Evolutionary conservation across 2,113 vertebrate species (phyloP).

Genomic region (Mesocricetus auratus): DNA sequence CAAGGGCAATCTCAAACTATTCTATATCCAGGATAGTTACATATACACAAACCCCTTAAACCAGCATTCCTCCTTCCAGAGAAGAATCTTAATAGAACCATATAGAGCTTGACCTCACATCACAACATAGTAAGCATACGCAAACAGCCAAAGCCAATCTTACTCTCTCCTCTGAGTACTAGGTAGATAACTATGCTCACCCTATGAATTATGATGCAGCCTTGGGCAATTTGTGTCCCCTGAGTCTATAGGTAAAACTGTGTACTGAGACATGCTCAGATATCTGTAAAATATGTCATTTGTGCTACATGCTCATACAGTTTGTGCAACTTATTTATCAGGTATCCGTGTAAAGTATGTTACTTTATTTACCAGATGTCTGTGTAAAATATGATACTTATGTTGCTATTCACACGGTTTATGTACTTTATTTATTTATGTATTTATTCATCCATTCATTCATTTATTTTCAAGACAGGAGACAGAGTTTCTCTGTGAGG

Average conservation of each 20-base stretch:
- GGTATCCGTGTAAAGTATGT: background rate
- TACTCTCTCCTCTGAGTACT: background rate
- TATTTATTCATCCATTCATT: no score
- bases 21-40: rapidly evolving
- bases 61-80: background rate
- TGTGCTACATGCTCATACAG: background rate
- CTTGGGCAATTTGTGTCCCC: background rate
- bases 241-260: background rate
- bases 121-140: background rate
- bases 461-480: background rate
- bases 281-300: background rate
- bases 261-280: background rate
- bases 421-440: background rate
- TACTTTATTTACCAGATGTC: background rate
- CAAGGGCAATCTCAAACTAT: background rate
- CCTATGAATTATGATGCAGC: rapidly evolving
- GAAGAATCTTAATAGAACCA: background rate
- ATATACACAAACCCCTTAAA: background rate
- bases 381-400: background rate
- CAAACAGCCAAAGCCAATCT: background rate
- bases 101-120: background rate
- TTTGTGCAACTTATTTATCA: background rate
- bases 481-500: background rate
- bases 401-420: background rate
- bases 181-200: no score